A percentile compares a stretch with the other conserved stretches of the same genome.
phyloP scores from a whole-genome alignment of 1,140 invertebrate genomes.

The Pogonognathellus flavescens region DNA sequence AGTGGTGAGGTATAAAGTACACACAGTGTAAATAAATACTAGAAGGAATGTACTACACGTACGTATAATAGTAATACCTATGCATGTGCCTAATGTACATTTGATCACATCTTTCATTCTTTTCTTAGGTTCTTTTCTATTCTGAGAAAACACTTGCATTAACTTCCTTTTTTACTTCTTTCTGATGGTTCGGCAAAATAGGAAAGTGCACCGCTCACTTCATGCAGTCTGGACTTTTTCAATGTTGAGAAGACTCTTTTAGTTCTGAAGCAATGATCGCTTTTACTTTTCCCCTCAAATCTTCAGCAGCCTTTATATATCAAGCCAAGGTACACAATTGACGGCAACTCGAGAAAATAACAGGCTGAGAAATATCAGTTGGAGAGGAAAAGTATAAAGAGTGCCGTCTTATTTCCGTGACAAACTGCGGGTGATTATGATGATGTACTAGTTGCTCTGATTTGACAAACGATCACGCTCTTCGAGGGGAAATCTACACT shows the following conservation, averaged over 20 bases:
- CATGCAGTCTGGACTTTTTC: background rate
- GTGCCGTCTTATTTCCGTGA: constrained; percentile 17
- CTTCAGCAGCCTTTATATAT: background rate
- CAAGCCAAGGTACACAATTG: background rate
- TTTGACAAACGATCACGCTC: constrained; percentile 31
- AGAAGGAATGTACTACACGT: too few relatives aligned
- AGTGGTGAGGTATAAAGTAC: background rate
- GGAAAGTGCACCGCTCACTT: background rate
- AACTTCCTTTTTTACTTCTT: background rate
- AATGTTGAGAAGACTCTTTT: background rate
- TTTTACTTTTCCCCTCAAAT: background rate
- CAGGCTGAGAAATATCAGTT: background rate
- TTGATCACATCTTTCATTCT: constrained; percentile 33
- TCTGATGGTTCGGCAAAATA: background rate
- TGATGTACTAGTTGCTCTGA: constrained; percentile 38
- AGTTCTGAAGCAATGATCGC: background rate
- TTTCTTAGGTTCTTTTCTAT: background rate
- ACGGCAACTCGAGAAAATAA: background rate
- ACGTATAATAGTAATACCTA: too few relatives aligned
- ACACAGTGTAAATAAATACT: background rate
- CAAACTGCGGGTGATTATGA: constrained; percentile 6
- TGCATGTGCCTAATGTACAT: constrained; percentile 24
- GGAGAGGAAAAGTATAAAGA: background rate
- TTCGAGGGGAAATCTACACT: background rate
- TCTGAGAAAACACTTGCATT: background rate